phyloP scores from a whole-genome alignment of 2,113 vertebrate genomes.

The Phrynosoma platyrhinos region DNA sequence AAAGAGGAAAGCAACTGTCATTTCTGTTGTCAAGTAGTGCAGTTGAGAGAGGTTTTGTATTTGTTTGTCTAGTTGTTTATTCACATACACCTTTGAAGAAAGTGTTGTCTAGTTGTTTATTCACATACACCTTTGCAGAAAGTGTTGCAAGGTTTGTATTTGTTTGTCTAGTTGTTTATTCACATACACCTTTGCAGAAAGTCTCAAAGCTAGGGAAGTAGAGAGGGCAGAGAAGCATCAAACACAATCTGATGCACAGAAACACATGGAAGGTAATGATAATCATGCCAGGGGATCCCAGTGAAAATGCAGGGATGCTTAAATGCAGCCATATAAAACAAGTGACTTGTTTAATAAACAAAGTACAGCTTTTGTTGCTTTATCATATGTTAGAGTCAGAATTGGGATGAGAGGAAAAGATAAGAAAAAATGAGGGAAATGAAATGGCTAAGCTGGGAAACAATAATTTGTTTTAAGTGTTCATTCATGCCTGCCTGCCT shows the following conservation, averaged over 20 bases:
- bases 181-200: neutral
- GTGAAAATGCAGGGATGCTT: neutral
- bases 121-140: neutral
- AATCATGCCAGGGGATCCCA: slow-evolving; percentile 5
- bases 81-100: too few species aligned
- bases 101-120: neutral
- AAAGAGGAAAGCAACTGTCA: neutral
- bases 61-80: neutral
- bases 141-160: too few species aligned
- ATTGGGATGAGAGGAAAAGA: neutral
- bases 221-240: neutral
- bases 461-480: neutral
- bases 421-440: neutral
- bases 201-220: slow-evolving; percentile 1
- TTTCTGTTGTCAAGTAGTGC: slow-evolving; percentile 4
- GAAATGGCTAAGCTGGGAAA: neutral
- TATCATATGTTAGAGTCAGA: slow-evolving; percentile 10
- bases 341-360: slow-evolving; percentile 30
- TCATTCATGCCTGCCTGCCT: neutral
- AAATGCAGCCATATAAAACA: slow-evolving; percentile 20
- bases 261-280: slow-evolving; percentile 38
- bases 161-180: neutral
- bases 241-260: neutral
- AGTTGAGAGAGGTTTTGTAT: neutral
- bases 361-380: neutral